phyloP scores from a whole-genome alignment of 2,113 vertebrate species.

The Rhabdomys dilectus region DNA sequence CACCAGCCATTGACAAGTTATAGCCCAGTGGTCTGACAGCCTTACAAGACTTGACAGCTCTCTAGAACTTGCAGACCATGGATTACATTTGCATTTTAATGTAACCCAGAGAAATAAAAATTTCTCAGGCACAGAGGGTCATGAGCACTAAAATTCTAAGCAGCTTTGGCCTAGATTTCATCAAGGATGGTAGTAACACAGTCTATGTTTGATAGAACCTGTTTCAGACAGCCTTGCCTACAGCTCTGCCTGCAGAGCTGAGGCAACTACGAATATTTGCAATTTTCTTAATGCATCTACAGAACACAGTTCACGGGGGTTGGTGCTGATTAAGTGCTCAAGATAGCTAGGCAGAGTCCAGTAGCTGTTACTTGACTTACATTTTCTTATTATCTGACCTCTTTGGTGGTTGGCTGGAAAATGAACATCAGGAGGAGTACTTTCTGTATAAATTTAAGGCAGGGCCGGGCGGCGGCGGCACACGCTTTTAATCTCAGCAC shows the following conservation, averaged over 20 bases:
- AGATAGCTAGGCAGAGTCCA: not conserved
- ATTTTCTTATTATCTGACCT: not conserved
- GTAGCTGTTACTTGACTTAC: not conserved
- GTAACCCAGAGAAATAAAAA: not conserved
- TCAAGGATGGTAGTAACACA: not conserved
- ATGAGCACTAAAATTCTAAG: not conserved
- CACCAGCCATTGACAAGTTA: not conserved
- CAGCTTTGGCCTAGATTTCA: not conserved
- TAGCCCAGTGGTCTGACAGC: not conserved
- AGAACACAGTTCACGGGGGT: not conserved
- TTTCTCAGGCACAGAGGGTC: not conserved
- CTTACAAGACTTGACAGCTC: not conserved
- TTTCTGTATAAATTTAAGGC: not conserved
- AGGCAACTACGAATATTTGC: not conserved
- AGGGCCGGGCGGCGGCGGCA: not conserved
- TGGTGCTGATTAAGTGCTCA: not conserved
- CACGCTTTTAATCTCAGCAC: no score
- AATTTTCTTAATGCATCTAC: not conserved
- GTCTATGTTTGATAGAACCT: not conserved
- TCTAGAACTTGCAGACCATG: not conserved
- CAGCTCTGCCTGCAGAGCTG: not conserved
- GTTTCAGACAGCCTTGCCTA: not conserved
- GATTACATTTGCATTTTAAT: not conserved
- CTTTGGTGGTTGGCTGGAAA: not conserved
- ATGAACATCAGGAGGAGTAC: not conserved